These are phyloP conservation scores for Willowsia nigromaculata DNA, from an alignment of 2,888 invertebrate genomes.

Conservation along the genomic window DNA sequence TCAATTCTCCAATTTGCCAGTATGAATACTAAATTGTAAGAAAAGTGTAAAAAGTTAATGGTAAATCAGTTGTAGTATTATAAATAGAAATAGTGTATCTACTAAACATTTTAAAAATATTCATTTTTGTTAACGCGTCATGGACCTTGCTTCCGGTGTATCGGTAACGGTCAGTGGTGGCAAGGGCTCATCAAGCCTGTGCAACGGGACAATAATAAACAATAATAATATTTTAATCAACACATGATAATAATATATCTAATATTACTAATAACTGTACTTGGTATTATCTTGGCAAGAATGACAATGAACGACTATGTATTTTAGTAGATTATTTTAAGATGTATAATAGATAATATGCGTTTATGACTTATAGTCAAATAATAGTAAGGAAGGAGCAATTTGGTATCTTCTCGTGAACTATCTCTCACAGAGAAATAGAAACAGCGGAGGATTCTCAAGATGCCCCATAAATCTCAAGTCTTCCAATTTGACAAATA, in stretches of 20 bases:
- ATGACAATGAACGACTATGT: slow-evolving; percentile 46
- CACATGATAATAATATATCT: neutral
- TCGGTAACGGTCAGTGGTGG: neutral
- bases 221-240: slow-evolving; percentile 61
- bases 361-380: too few species aligned
- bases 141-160: neutral
- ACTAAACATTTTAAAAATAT: too few species aligned
- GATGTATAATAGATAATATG: neutral
- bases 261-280: neutral
- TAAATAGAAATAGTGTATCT: too few species aligned
- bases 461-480: slow-evolving; percentile 70
- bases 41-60: too few species aligned
- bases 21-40: neutral
- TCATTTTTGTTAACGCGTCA: neutral
- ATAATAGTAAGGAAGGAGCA: neutral
- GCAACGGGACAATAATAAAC: slow-evolving; percentile 75
- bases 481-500: slow-evolving; percentile 77
- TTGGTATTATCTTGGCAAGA: slow-evolving; percentile 53
- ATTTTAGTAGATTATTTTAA: neutral
- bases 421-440: neutral
- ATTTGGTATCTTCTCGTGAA: neutral
- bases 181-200: slow-evolving; percentile 66
- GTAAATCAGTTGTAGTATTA: too few species aligned
- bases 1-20: slow-evolving; percentile 30
- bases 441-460: slow-evolving; percentile 11